These are phyloP conservation scores for Chrysomallon squamiferum DNA, from an alignment of 1,140 invertebrate species.

Conservation along the genomic window DNA sequence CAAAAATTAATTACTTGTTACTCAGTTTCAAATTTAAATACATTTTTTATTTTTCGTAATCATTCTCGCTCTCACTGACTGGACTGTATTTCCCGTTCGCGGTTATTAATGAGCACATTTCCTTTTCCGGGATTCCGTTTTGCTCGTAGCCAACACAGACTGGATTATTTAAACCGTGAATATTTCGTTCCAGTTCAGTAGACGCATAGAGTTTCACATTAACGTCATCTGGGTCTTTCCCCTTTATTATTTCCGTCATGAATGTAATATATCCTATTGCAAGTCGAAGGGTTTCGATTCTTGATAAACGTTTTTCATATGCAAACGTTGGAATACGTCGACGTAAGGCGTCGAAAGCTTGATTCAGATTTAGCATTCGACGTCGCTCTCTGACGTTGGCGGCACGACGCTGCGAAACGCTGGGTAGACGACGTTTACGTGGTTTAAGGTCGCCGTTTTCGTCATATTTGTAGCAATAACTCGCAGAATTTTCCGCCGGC, in stretches of 20 bases:
- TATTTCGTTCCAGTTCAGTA: no score
- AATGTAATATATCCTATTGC: slow-evolving; percentile 98
- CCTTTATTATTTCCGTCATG: slow-evolving; percentile 85
- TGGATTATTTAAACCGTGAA: no score
- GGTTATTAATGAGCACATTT: no score
- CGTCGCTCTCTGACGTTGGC: slow-evolving; percentile 77
- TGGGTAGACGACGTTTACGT: slow-evolving; percentile 42
- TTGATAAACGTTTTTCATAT: slow-evolving; percentile 94
- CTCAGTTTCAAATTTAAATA: no score
- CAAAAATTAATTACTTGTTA: no score
- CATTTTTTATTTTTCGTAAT: no score
- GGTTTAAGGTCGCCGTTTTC: background rate
- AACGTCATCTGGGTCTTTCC: slow-evolving; percentile 28
- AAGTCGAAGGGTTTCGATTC: slow-evolving; percentile 94
- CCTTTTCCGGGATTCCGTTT: no score
- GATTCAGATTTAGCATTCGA: slow-evolving; percentile 97
- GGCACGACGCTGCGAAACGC: slow-evolving; percentile 44
- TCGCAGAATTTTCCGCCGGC: no score
- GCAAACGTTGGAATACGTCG: slow-evolving; percentile 90
- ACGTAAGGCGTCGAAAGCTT: slow-evolving; percentile 81
- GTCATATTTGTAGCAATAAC: no score
- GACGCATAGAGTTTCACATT: slow-evolving; percentile 6
- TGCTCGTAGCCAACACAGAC: no score
- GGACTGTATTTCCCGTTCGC: no score
- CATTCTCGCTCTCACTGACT: no score